Evolutionary conservation across 2,113 vertebrate genomes (phyloP).

Genomic region (Bambusicola thoracicus): DNA sequence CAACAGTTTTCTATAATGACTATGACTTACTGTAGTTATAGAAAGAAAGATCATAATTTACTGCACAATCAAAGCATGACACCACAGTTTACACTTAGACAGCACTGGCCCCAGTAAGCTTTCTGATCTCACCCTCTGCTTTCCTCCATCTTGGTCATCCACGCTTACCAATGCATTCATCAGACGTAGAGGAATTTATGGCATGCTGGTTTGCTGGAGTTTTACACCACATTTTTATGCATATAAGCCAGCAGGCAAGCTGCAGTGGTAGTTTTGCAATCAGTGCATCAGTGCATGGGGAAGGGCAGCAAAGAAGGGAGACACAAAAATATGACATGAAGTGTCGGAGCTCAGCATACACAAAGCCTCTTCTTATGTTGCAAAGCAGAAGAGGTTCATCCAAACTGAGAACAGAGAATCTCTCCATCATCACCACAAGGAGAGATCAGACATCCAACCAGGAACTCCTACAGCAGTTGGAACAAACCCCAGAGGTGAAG

Average conservation of each 20-base stretch:
- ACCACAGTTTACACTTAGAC: neutral
- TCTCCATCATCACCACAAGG: neutral
- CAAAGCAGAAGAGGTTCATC: neutral
- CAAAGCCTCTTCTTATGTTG: neutral
- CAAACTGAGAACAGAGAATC: neutral
- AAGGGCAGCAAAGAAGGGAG: neutral
- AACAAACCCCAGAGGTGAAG: neutral
- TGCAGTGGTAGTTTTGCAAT: neutral
- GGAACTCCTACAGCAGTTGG: neutral
- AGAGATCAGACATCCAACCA: accelerated
- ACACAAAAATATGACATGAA: neutral
- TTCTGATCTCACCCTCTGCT: neutral
- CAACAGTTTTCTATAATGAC: neutral
- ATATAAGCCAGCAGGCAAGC: neutral
- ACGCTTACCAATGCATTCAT: neutral
- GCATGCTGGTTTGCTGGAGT: neutral
- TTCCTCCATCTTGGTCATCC: neutral
- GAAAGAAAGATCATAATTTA: neutral
- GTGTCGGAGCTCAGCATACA: neutral
- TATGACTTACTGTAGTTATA: neutral
- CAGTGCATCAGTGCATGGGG: neutral
- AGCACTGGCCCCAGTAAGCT: neutral
- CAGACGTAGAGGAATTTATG: neutral
- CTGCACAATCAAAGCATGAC: neutral
- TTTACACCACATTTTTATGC: neutral